Base-by-base conservation (phyloP, 2,113 vertebrate species). In the Orientallactaga bullata region DNA sequence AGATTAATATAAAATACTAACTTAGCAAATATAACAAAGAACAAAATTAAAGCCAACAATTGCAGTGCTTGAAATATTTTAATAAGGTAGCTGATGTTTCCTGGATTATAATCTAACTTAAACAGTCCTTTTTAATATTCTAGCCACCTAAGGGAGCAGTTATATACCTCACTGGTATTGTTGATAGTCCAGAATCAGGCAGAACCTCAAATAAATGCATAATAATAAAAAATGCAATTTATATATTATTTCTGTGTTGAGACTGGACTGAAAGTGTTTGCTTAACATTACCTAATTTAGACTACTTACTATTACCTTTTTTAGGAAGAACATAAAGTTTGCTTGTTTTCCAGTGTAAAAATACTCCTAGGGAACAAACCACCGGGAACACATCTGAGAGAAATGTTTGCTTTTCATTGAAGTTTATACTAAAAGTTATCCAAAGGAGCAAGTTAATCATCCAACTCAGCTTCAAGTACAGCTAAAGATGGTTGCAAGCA, bases 31-130 rank as follows among this genome's bases (percentile, higher is more conserved):
- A 35, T 87, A 93, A 74, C 65, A 65, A 74, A 66, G 55, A 66
- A 79, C 28, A 83, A 79, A 91, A 89, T 89, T 78, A 93, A 93
- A 94, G 58, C n/a, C 16, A 65, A 65, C 71, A 39, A 47, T 5
- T 83, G 2, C 11, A 71, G 4, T 73, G 58, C 10, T 85, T 95
- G 47, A 61, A 83, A 20, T 83, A 83, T 42, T 66, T 65, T 66
- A 61, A 81, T 39, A 65, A 81, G 23, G 15, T 28, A 30, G 20
- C 5, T 37, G 35, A 10, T 28, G 18, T 5, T 82, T 65, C 24
- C 60, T 82, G 39, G 16, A 21, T 94, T 92, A 61, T 61, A 85
- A 37, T 78, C 69, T 88, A 74, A 47, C 12, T 7, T 72, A 72
- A 93, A 82, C 13, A 89, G 3, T 58, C 30, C 73, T 6, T 30